Evolutionary conservation across 2,888 invertebrate genomes (phyloP).

Genomic region (Trilocha varians): DNA sequence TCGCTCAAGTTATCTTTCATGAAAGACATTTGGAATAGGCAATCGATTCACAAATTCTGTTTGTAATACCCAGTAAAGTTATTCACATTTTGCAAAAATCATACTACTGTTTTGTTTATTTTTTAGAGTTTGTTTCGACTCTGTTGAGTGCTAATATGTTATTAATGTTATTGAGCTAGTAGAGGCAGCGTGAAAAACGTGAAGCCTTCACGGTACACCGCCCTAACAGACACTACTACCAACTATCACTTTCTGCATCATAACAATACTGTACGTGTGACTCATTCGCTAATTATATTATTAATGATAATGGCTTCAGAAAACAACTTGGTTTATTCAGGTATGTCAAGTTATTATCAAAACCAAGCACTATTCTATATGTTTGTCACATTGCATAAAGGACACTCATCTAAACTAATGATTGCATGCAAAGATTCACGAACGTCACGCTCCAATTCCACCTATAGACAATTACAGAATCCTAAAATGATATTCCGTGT

Average conservation of each 20-base stretch:
- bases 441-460: neutral
- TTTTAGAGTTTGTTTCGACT: no score
- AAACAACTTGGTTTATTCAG: no score
- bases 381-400: no score
- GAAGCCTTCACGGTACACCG: slow-evolving; percentile 38
- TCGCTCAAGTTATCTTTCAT: no score
- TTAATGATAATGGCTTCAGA: no score
- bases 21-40: no score
- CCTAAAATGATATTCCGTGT: neutral
- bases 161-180: slow-evolving; percentile 8
- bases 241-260: neutral
- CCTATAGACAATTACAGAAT: neutral
- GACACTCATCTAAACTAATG: neutral
- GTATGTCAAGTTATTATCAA: no score
- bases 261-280: neutral
- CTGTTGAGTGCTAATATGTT: neutral
- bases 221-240: slow-evolving; percentile 17
- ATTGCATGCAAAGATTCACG: neutral
- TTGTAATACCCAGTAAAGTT: no score
- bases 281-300: no score
- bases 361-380: no score
- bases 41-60: no score
- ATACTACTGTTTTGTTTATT: neutral
- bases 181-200: slow-evolving; percentile 24
- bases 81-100: no score